Percentiles rank a stretch among this genome's conserved stretches.
Evolutionary conservation across 2,113 vertebrate genomes (phyloP).

Genomic region (Dasypus novemcinctus): DNA sequence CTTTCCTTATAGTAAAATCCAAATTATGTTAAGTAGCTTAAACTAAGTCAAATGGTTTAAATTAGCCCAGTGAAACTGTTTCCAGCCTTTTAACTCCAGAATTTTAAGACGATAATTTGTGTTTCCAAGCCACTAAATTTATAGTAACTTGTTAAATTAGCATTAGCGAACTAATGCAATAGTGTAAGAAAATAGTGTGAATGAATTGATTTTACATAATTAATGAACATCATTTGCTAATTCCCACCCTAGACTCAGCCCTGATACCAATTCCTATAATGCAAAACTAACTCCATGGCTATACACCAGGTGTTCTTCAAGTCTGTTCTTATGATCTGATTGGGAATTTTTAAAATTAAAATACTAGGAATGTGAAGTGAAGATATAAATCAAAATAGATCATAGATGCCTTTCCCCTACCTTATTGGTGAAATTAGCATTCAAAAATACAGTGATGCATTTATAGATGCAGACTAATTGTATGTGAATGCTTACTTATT

Average conservation of each 20-base stretch:
- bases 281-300: background rate
- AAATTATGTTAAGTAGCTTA: too few species aligned
- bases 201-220: too few species aligned
- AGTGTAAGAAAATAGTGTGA: background rate
- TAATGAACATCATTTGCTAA: background rate
- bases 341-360: background rate
- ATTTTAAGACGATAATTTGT: too few species aligned
- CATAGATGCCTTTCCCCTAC: background rate
- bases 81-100: too few species aligned
- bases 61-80: too few species aligned
- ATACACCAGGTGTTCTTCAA: too few species aligned
- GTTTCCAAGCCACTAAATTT: background rate
- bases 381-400: too few species aligned
- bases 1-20: too few species aligned
- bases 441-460: too few species aligned
- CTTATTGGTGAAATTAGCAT: background rate
- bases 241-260: too few species aligned
- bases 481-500: background rate
- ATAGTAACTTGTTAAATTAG: background rate
- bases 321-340: background rate
- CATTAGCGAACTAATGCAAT: too few species aligned
- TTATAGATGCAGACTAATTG: background rate
- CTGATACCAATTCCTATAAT: fast-evolving
- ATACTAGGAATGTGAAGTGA: background rate
- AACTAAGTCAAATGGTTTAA: too few species aligned